phyloP scores from a whole-genome alignment of 2,113 vertebrate species.

The Leptobrachium leishanense region DNA sequence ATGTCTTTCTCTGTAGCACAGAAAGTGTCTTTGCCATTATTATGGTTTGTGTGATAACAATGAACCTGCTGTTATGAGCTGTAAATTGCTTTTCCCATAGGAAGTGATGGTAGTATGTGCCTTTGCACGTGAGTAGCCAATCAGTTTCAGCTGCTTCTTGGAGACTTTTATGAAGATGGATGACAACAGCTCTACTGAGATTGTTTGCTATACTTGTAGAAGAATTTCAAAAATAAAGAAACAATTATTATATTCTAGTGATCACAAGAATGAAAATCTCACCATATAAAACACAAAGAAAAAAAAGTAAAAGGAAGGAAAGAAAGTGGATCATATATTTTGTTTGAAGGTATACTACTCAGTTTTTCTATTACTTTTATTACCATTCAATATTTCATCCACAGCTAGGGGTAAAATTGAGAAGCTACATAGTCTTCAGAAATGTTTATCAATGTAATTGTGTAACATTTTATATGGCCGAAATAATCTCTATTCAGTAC shows the following conservation, averaged over 20 bases:
- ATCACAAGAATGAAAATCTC: background rate
- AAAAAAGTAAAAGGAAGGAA: too few species aligned
- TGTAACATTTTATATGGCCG: background rate
- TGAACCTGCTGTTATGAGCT: slow-evolving; percentile 4
- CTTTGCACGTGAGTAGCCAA: slow-evolving; percentile 8
- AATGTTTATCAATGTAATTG: background rate
- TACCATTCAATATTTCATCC: background rate
- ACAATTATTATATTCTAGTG: background rate
- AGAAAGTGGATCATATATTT: background rate
- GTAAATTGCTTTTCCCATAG: slow-evolving; percentile 25
- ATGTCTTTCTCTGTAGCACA: background rate
- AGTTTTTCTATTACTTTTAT: background rate
- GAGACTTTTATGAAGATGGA: slow-evolving; percentile 38
- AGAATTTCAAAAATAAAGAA: background rate
- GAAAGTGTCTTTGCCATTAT: slow-evolving; percentile 5
- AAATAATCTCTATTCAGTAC: background rate
- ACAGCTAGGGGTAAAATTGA: background rate
- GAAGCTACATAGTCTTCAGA: background rate
- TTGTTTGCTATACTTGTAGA: background rate
- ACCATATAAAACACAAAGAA: background rate
- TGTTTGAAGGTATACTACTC: background rate
- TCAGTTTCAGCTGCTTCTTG: slow-evolving; percentile 2
- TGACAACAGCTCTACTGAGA: slow-evolving; percentile 3
- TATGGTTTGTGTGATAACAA: slow-evolving; percentile 16
- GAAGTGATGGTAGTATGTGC: slow-evolving; percentile 20